Evolutionary conservation across 2,797 vertebrate genomes (phyloP).

Genomic region (Macroramphosus scolopax): DNA sequence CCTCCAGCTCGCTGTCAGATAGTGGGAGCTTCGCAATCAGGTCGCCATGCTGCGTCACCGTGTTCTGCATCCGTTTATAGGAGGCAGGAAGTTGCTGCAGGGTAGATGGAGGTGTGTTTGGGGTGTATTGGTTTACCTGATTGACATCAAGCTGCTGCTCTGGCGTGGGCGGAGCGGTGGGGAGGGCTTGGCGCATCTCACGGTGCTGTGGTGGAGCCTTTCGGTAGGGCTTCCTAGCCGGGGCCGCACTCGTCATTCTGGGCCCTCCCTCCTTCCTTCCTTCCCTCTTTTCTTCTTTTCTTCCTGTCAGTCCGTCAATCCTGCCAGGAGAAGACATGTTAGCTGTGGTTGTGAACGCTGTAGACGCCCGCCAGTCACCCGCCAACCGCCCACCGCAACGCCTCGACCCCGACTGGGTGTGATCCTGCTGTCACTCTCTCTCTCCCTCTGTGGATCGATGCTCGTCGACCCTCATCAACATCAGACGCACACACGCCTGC

Average conservation of each 20-base stretch:
- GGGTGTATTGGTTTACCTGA: conserved; percentile 77
- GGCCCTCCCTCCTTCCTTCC: conserved; percentile 17
- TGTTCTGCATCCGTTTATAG: conserved; percentile 19
- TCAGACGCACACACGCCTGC: conserved; percentile 20
- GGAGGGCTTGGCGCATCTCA: conserved; percentile 82
- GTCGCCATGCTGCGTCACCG: background rate
- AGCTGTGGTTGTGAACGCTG: conserved; percentile 8
- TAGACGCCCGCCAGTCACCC: background rate
- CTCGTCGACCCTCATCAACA: conserved; percentile 31
- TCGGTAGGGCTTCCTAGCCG: conserved; percentile 92
- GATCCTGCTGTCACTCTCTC: background rate
- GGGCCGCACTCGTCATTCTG: conserved; percentile 86
- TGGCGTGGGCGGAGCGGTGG: conserved; percentile 52
- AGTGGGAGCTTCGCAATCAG: conserved; percentile 54
- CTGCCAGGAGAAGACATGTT: conserved; percentile 59
- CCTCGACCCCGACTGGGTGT: conserved; percentile 30
- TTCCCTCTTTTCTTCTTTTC: conserved; percentile 3
- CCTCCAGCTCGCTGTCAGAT: conserved; percentile 81
- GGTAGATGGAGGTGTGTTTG: conserved; percentile 30
- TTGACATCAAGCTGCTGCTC: conserved; percentile 61
- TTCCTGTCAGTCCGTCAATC: conserved; percentile 31
- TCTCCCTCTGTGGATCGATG: conserved; percentile 40
- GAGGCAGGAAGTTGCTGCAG: background rate
- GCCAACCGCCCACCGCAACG: conserved; percentile 17
- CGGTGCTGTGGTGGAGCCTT: conserved; percentile 97